Evolutionary conservation across 1,140 invertebrate species (phyloP), one percentile per base, ranked within the genome.

Genomic region (Drosophila chauvacae): DNA sequence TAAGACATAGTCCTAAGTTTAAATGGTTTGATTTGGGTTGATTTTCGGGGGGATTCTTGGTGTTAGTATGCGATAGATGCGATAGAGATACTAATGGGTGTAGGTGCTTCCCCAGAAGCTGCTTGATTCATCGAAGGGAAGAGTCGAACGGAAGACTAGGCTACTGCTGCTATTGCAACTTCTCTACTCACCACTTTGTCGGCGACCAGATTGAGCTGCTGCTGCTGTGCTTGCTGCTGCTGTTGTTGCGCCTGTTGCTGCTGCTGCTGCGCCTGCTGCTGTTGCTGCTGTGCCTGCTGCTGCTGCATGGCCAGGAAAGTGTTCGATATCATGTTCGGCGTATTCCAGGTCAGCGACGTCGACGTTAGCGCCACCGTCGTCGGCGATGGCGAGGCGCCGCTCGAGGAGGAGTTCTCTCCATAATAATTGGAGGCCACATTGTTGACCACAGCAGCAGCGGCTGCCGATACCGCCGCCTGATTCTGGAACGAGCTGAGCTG

Each of bases 301-400:
- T 92, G 91, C 60, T 92, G 88, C 91, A 92, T 92, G 50, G 91
- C 91, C 61, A 92, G 71, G 74, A 92, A 92, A 39, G 91, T 92
- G 64, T 92, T 92, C n/a, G 91, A 91, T 76, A 92, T 80, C 91
- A 92, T 92, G 20, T 82, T 82, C 44, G 91, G 91, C 16, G 88
- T 80, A 62, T 92, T 92, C 91, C 91, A 92, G 69, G 82, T 82
- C 26, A 92, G 58, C 62, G 91, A 91, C 14, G 91, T 91, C 5
- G 91, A 87, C 45, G 91, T 92, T 16, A 90, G 55, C 10, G 91
- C 90, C n/a, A 90, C 78, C 7, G 91, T 92, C 18, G 91, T 92
- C 2, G 91, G 91, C 47, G 91, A 92, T 1, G 91, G 91, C 18
- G 91, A 92, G 1, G 91, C 91, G 33, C 91, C 91, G 33, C 91